phyloP scores from a whole-genome alignment of 2,113 vertebrate species.

The Herpetotheres cachinnans region DNA sequence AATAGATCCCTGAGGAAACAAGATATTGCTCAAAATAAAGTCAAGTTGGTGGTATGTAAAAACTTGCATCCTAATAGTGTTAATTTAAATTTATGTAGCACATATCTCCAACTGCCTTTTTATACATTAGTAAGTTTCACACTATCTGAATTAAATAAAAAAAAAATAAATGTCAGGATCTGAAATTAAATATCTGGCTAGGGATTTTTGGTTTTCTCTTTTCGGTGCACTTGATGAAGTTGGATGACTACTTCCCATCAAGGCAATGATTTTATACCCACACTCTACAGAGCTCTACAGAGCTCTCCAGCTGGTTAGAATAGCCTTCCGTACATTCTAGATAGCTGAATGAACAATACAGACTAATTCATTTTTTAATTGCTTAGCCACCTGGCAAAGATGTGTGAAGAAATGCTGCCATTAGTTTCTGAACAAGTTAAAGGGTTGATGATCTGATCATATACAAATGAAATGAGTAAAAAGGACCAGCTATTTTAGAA shows the following conservation, averaged over 20 bases:
- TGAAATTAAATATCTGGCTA: background rate
- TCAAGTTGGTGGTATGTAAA: background rate
- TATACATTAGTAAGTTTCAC: background rate
- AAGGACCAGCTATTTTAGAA: background rate
- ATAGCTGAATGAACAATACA: background rate
- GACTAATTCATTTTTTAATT: background rate
- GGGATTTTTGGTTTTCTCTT: background rate
- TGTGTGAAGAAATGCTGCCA: background rate
- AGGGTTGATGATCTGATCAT: background rate
- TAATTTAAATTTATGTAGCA: background rate
- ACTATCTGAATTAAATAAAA: background rate
- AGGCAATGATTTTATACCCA: background rate
- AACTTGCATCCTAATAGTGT: background rate
- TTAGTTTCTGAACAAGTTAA: background rate
- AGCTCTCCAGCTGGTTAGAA: background rate
- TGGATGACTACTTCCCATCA: background rate
- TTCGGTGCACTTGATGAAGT: background rate
- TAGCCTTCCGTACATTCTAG: background rate
- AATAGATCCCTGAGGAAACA: background rate
- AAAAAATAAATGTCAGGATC: background rate
- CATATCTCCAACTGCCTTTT: background rate
- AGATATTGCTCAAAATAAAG: background rate
- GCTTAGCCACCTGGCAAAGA: background rate
- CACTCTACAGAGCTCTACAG: rapidly evolving
- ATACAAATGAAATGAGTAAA: background rate